These are phyloP conservation scores for Scolopax bukidnonensis DNA, from an alignment of 2,797 vertebrate species.

Conservation along the genomic window DNA sequence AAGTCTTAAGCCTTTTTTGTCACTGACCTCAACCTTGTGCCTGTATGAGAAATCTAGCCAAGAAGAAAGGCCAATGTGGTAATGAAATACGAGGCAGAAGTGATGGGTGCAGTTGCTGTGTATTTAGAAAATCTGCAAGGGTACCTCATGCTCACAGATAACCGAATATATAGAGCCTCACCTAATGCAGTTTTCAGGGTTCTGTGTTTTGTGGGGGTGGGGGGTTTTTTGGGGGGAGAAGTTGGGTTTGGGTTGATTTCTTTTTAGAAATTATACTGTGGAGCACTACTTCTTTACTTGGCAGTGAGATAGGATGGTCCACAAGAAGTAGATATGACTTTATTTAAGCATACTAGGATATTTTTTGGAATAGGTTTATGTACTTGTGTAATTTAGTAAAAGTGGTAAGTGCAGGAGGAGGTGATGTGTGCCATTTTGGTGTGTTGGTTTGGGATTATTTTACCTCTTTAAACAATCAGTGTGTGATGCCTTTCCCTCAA, in stretches of 20 bases:
- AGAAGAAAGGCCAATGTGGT: background rate
- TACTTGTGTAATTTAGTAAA: background rate
- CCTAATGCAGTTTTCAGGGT: background rate
- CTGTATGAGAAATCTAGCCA: background rate
- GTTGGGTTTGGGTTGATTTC: background rate
- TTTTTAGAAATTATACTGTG: background rate
- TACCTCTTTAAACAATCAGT: background rate
- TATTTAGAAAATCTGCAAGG: background rate
- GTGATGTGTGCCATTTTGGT: background rate
- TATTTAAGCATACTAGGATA: background rate
- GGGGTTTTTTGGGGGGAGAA: fast-evolving
- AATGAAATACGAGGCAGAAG: background rate
- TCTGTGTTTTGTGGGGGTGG: background rate
- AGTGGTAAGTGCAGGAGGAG: background rate
- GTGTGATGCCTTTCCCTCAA: background rate
- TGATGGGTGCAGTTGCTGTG: background rate
- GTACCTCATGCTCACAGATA: background rate
- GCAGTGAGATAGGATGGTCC: background rate
- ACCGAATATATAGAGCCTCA: background rate
- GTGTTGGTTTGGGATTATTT: background rate
- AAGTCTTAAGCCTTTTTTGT: background rate
- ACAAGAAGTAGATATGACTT: no score
- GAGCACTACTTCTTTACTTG: background rate
- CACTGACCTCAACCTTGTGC: background rate
- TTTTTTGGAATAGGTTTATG: background rate